Conservation (phyloP, 2,797 vertebrate genomes). For the Sebastes hubbsi region DNA sequence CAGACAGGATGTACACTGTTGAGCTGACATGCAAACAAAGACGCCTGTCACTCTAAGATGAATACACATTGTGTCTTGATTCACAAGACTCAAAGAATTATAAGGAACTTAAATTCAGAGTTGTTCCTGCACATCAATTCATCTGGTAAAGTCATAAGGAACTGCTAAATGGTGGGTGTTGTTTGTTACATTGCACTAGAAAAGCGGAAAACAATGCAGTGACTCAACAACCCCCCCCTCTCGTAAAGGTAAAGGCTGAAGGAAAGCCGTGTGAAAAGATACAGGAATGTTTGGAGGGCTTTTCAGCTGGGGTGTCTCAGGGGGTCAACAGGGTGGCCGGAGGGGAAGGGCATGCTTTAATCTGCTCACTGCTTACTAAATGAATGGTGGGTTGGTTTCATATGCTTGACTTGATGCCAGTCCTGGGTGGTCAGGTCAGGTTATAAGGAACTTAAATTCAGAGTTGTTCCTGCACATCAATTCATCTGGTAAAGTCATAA, state of each 20-base stretch:
- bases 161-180: neutral
- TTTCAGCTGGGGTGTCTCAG: neutral
- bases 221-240: neutral
- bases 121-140: neutral
- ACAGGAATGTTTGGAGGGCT: constrained; percentile 29
- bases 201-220: neutral
- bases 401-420: constrained; percentile 19
- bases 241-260: neutral
- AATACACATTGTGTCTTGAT: neutral
- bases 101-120: neutral
- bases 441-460: neutral
- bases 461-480: too few relatives aligned
- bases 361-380: constrained; percentile 26
- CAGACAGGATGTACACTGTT: neutral
- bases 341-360: constrained; percentile 23
- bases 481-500: too few relatives aligned
- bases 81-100: neutral
- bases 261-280: neutral
- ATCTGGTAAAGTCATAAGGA: neutral
- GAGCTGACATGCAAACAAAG: neutral
- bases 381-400: constrained; percentile 14
- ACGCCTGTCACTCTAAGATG: neutral
- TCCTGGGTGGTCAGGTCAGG: constrained; percentile 30
- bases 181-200: neutral
- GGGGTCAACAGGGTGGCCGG: neutral